Base-by-base conservation (phyloP, 1,140 invertebrate genomes). In the Aphidius gifuensis region DNA sequence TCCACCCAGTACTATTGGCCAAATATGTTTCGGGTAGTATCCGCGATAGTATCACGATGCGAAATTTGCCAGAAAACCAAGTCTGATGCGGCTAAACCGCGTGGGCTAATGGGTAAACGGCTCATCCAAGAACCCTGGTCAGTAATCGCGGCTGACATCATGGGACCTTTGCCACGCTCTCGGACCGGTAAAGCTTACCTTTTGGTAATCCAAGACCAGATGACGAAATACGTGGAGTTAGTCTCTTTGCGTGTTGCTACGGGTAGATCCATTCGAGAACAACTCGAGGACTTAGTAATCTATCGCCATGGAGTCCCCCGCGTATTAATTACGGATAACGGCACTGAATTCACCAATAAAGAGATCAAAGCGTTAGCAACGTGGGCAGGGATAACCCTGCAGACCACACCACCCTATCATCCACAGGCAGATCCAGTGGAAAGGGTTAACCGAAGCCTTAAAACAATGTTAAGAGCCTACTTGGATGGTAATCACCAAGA, bases 381-480 rank as follows among this genome's bases (percentile, higher is more conserved):
- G 43, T 1, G 43, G 9, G 40, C 39, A 3, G 51, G 51, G 32
- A 40, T 54, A 5, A 54, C 39, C 32, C 51, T 23, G 11, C 16
- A 39, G 42, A 70, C 66, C 1, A 16, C 16, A 16, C 69, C 73
- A 1, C 23, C 70, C 0, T 81, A 81, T 63, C 77, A 79, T 61
- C 73, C 80, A 8, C 67, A 74, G 55, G 64, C 71, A 1, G 81
- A 82, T 59, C 72, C 71, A 0, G 73, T 74, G 0, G 81, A 83
- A 64, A 60, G 80, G 11, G 72, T 73, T 6, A 83, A 82, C 64
- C 47, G 75, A 7, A 74, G 76, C 38, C 38, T 83, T 0, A 82
- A 82, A 58, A 63, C 66, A 3, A 72, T 74, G 65, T 51, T 83
- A 0, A 57, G 69, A 0, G 74, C 76, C 5, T 69, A 73, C 7